phyloP scores from a whole-genome alignment of 1,140 invertebrate species.

The Hylaeus anthracinus region DNA sequence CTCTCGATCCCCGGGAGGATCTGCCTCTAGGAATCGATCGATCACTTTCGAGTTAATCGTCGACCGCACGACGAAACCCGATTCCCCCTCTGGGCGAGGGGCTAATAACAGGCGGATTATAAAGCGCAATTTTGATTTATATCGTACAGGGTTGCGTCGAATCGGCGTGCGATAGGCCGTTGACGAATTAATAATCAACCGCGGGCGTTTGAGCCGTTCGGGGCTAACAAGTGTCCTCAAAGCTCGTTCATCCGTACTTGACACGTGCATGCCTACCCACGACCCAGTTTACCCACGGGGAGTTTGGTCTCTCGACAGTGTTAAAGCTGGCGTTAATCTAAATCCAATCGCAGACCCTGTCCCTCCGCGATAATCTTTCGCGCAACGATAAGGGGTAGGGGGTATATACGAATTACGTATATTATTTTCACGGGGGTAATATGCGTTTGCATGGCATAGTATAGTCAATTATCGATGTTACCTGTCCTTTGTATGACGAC shows the following conservation, averaged over 20 bases:
- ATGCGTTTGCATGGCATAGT: too few species aligned
- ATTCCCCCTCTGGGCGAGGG: background rate
- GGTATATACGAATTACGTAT: too few species aligned
- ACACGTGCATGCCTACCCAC: background rate
- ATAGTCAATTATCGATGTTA: too few species aligned
- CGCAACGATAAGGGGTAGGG: background rate
- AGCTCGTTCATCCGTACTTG: constrained; percentile 23
- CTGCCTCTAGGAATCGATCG: constrained; percentile 1
- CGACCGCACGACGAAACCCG: background rate
- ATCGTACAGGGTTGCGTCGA: background rate
- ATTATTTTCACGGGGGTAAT: too few species aligned
- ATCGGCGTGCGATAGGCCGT: background rate
- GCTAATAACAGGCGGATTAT: constrained; percentile 12
- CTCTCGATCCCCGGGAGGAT: background rate
- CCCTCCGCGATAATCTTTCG: constrained; percentile 16
- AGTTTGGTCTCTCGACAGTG: background rate
- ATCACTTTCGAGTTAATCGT: constrained; percentile 21
- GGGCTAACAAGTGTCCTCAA: constrained; percentile 26
- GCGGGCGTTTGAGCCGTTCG: background rate
- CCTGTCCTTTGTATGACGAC: too few species aligned
- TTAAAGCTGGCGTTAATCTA: constrained; percentile 34
- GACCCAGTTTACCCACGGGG: constrained; percentile 13
- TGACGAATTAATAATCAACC: constrained; percentile 32
- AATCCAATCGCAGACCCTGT: constrained; percentile 21
- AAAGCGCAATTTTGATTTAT: constrained; percentile 28